phyloP scores from a whole-genome alignment of 2,113 vertebrate species.

The Morone chrysops region DNA sequence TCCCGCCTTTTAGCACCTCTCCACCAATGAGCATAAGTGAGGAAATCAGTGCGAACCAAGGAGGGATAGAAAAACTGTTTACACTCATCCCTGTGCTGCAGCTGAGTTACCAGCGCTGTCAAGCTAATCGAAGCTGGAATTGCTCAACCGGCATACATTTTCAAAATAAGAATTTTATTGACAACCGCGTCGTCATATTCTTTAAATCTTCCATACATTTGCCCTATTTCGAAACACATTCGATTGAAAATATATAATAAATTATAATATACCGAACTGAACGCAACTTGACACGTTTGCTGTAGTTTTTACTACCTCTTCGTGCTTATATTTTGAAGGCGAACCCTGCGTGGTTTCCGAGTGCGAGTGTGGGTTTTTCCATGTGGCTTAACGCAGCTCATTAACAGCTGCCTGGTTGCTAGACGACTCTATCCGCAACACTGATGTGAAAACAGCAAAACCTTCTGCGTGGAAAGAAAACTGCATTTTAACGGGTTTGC shows the following conservation, averaged over 20 bases:
- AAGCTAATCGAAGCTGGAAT: background rate
- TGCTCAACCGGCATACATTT: background rate
- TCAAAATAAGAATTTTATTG: background rate
- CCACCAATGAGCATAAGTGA: constrained; percentile 11
- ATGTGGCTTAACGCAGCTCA: background rate
- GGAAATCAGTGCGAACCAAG: background rate
- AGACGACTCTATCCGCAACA: constrained; percentile 76
- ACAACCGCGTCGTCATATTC: rapidly evolving
- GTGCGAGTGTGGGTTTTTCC: rapidly evolving
- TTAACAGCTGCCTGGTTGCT: constrained; percentile 77
- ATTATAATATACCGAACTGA: rapidly evolving
- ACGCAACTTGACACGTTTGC: rapidly evolving
- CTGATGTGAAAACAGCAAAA: constrained; percentile 47
- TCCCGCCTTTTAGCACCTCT: constrained; percentile 4
- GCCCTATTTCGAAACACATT: rapidly evolving
- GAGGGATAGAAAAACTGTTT: background rate
- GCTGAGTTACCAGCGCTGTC: background rate
- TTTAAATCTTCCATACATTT: background rate
- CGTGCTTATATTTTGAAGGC: constrained; percentile 38
- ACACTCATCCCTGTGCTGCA: background rate
- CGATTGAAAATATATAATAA: rapidly evolving
- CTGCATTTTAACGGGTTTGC: background rate
- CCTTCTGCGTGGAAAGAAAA: background rate
- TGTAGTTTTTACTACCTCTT: rapidly evolving
- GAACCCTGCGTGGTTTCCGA: rapidly evolving